phyloP scores from a whole-genome alignment of 2,888 invertebrate genomes.

The Chaetoderma sp. region DNA sequence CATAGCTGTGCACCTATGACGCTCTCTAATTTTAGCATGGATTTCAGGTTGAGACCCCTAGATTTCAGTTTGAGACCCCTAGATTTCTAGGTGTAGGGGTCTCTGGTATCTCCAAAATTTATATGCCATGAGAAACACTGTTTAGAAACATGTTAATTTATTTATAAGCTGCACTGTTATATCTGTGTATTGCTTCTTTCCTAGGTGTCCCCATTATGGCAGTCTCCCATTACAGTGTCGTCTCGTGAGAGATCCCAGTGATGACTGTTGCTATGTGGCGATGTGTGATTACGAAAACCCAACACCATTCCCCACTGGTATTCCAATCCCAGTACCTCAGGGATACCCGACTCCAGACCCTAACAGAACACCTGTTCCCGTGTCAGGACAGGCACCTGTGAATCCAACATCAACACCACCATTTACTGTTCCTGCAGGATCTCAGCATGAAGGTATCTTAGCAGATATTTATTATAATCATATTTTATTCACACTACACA shows the following conservation, averaged over 20 bases:
- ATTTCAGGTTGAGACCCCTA: too few species aligned
- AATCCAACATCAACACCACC: conserved; percentile 35
- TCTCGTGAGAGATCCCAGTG: background rate
- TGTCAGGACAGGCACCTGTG: conserved; percentile 27
- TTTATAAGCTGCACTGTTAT: too few species aligned
- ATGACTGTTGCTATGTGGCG: background rate
- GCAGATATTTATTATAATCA: too few species aligned
- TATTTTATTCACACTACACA: too few species aligned
- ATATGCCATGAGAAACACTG: too few species aligned
- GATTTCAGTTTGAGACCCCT: too few species aligned
- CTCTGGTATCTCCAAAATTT: too few species aligned
- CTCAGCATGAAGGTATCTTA: background rate
- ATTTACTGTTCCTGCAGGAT: conserved; percentile 36
- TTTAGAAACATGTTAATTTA: too few species aligned
- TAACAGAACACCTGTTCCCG: conserved; percentile 27
- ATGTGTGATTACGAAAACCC: conserved; percentile 39
- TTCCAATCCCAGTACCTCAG: conserved; percentile 36
- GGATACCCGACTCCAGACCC: conserved; percentile 25
- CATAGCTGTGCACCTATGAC: too few species aligned
- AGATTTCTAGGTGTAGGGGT: too few species aligned
- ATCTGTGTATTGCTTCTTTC: too few species aligned
- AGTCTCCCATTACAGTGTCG: background rate
- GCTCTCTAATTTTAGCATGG: too few species aligned
- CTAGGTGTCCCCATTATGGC: background rate
- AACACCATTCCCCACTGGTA: conserved; percentile 47